phyloP scores from a whole-genome alignment of 2,797 vertebrate species.

The Gadopsis marmoratus region DNA sequence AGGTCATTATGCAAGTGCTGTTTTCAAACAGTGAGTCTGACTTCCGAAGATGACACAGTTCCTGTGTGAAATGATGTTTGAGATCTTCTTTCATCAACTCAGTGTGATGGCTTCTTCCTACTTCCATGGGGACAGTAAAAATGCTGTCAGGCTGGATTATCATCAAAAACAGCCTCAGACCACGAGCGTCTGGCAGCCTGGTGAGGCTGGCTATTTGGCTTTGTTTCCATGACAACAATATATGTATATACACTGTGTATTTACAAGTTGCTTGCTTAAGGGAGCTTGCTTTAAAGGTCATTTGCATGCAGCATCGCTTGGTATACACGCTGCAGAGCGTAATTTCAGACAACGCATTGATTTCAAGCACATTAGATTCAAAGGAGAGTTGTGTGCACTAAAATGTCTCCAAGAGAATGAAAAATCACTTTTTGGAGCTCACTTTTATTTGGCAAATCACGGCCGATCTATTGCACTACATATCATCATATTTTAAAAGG shows the following conservation, averaged over 20 bases:
- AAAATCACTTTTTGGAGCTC: slow-evolving; percentile 2
- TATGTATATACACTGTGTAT: background rate
- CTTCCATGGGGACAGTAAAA: slow-evolving; percentile 57
- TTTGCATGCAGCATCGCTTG: slow-evolving; percentile 18
- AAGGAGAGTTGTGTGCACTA: slow-evolving; percentile 4
- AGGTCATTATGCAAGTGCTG: slow-evolving; percentile 52
- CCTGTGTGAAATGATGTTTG: slow-evolving; percentile 56
- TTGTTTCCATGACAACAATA: slow-evolving; percentile 50
- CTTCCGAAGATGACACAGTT: slow-evolving; percentile 41
- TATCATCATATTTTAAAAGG: background rate
- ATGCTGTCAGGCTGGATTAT: slow-evolving; percentile 67
- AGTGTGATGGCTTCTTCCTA: slow-evolving; percentile 51
- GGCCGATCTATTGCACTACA: slow-evolving; percentile 2
- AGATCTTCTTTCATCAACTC: slow-evolving; percentile 62
- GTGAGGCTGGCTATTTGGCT: slow-evolving; percentile 29
- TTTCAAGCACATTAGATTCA: slow-evolving; percentile 28
- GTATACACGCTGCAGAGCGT: slow-evolving; percentile 4
- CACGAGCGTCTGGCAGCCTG: slow-evolving; percentile 33
- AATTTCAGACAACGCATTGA: slow-evolving; percentile 28
- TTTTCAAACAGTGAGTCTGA: slow-evolving; percentile 31
- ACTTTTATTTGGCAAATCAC: background rate
- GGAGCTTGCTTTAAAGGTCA: slow-evolving; percentile 18
- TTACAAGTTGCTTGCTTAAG: slow-evolving; percentile 9
- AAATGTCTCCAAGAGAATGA: slow-evolving; percentile 7
- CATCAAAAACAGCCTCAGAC: slow-evolving; percentile 58